Percentiles rank a stretch among this genome's conserved stretches.
phyloP scores from a whole-genome alignment of 1,140 invertebrate species.

The Macrotrachela quadricornifera region DNA sequence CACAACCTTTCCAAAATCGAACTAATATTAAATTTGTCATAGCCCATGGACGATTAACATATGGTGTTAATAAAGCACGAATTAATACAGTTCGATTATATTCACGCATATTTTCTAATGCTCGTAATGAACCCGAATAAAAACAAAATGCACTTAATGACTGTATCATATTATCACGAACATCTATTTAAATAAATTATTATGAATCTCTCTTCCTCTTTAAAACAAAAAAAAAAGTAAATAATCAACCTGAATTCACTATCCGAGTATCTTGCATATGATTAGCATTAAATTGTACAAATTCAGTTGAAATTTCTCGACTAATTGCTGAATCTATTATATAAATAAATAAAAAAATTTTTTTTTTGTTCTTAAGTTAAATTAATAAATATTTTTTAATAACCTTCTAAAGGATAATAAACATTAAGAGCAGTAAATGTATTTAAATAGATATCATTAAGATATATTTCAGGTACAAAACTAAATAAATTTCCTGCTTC shows the following conservation, averaged over 20 bases:
- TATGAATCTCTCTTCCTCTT: too few relatives aligned
- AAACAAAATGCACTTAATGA: constrained; percentile 49
- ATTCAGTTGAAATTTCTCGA: background rate
- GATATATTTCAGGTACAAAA: constrained; percentile 58
- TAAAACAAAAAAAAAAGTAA: constrained; percentile 2
- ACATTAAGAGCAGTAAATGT: constrained; percentile 35
- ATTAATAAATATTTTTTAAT: background rate
- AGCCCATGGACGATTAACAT: constrained; percentile 60
- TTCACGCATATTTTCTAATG: constrained; percentile 40
- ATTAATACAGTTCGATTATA: constrained; percentile 40
- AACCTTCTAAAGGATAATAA: constrained; percentile 11
- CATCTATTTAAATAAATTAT: too few relatives aligned
- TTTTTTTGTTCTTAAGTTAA: too few relatives aligned
- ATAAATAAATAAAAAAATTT: background rate
- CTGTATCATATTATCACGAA: constrained; percentile 51
- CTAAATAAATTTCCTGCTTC: constrained; percentile 44
- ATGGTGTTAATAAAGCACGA: constrained; percentile 45
- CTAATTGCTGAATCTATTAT: background rate
- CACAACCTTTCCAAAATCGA: constrained; percentile 55
- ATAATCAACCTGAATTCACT: constrained; percentile 36
- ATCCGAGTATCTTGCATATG: constrained; percentile 54
- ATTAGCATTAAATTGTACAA: constrained; percentile 45
- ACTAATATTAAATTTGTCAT: constrained; percentile 64
- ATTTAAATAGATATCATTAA: constrained; percentile 45
- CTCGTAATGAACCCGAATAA: constrained; percentile 36